These are phyloP conservation scores for Scaptomyza caliginosa DNA, from an alignment of 2,888 invertebrate genomes.

Conservation along the genomic window DNA sequence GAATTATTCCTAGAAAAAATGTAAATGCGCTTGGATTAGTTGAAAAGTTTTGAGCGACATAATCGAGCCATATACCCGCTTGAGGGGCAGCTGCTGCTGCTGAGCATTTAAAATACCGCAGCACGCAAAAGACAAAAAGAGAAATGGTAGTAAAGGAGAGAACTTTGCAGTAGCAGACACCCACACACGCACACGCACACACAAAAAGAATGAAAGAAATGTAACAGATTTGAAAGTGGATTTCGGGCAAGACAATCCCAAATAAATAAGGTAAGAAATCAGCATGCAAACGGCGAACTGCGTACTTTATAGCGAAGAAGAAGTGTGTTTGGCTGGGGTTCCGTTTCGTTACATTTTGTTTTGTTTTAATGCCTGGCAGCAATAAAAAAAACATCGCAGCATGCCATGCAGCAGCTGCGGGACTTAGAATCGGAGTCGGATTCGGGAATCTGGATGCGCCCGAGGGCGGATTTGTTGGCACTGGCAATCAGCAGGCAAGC, in stretches of 20 bases:
- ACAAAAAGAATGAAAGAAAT: constrained; percentile 5
- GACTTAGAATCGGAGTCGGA: not conserved
- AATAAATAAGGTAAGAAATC: constrained; percentile 71
- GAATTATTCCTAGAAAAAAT: not conserved
- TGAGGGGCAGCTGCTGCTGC: not conserved
- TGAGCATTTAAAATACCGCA: constrained; percentile 17
- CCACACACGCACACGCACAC: no score
- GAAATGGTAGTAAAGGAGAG: not conserved
- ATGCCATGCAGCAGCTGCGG: constrained; percentile 8
- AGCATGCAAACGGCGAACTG: constrained; percentile 47
- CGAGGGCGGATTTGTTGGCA: constrained; percentile 45
- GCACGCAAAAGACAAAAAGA: constrained; percentile 6
- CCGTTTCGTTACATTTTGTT: constrained; percentile 5
- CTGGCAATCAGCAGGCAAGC: constrained; percentile 44
- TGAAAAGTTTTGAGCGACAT: not conserved
- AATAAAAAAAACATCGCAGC: constrained; percentile 30
- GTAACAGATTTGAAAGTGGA: constrained; percentile 51
- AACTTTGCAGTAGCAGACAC: constrained; percentile 5
- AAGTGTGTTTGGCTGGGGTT: not conserved
- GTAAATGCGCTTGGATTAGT: not conserved
- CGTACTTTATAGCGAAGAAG: not conserved
- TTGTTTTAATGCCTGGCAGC: constrained; percentile 44
- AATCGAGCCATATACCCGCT: constrained; percentile 27
- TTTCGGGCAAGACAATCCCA: constrained; percentile 45
- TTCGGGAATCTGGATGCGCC: constrained; percentile 16